A percentile compares a stretch with the other conserved stretches of the same genome.
These are phyloP conservation scores for Microcaecilia unicolor DNA, from an alignment of 2,797 vertebrate species.

Conservation along the genomic window DNA sequence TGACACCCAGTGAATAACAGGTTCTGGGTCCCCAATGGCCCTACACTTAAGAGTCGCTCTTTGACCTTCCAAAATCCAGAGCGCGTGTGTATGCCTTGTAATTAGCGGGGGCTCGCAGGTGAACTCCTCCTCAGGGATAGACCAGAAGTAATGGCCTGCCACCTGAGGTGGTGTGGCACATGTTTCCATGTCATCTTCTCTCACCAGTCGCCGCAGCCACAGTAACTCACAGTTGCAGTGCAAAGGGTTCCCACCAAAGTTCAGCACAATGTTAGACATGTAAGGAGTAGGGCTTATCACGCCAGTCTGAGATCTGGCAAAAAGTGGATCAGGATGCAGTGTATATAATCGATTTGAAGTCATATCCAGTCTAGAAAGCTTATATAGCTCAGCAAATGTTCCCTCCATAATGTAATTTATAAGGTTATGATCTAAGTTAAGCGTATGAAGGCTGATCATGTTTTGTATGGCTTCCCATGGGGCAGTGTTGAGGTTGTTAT, in stretches of 20 bases:
- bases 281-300: constrained; percentile 74
- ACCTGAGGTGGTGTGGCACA: constrained; percentile 76
- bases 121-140: constrained; percentile 85
- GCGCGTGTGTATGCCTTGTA: constrained; percentile 80
- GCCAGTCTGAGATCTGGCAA: constrained; percentile 73
- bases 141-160: constrained; percentile 84
- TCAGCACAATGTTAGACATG: constrained; percentile 67
- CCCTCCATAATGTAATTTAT: constrained; percentile 79
- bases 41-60: constrained; percentile 76
- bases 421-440: constrained; percentile 88
- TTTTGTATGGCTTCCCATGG: constrained; percentile 84
- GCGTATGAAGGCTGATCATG: constrained; percentile 81
- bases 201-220: constrained; percentile 75
- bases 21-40: constrained; percentile 78
- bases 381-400: constrained; percentile 77
- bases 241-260: constrained; percentile 83
- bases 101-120: constrained; percentile 85
- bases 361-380: constrained; percentile 84
- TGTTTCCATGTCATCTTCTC: constrained; percentile 84
- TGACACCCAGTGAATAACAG: constrained; percentile 84
- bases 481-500: constrained; percentile 80
- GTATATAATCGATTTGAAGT: constrained; percentile 85
- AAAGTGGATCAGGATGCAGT: constrained; percentile 79
- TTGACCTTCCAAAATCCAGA: constrained; percentile 87
- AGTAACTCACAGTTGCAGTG: constrained; percentile 89